phyloP scores from a whole-genome alignment of 2,113 vertebrate genomes.

The Myodes glareolus region DNA sequence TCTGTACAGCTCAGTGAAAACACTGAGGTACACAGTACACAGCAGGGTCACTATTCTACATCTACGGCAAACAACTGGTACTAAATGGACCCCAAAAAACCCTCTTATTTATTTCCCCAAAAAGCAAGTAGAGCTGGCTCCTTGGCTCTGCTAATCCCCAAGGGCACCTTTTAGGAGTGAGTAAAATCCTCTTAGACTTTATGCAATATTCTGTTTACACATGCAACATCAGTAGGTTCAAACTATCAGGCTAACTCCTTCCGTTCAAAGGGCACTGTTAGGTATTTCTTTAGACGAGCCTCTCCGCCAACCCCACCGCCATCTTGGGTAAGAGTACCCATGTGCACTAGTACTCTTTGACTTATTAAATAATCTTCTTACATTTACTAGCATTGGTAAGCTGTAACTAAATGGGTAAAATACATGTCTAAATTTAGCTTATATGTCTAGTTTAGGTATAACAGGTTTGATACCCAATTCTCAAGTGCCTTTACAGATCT shows the following conservation, averaged over 20 bases:
- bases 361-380: no score
- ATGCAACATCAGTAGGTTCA: not conserved
- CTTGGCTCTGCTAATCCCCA: not conserved
- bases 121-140: not conserved
- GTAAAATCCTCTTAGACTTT: not conserved
- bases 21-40: accelerated
- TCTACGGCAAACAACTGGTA: accelerated
- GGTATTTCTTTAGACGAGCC: no score
- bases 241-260: not conserved
- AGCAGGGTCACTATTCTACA: not conserved
- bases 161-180: not conserved
- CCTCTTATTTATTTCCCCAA: not conserved
- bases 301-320: no score
- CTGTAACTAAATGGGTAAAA: no score
- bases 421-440: no score
- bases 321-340: no score
- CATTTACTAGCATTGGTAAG: no score
- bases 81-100: not conserved
- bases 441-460: no score
- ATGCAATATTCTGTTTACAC: not conserved
- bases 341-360: no score
- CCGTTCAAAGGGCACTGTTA: not conserved
- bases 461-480: no score
- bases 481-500: no score
- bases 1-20: no score